Evolutionary conservation across 2,797 vertebrate species (phyloP), one percentile per base, ranked within the genome.

Genomic region (Poecilia picta): DNA sequence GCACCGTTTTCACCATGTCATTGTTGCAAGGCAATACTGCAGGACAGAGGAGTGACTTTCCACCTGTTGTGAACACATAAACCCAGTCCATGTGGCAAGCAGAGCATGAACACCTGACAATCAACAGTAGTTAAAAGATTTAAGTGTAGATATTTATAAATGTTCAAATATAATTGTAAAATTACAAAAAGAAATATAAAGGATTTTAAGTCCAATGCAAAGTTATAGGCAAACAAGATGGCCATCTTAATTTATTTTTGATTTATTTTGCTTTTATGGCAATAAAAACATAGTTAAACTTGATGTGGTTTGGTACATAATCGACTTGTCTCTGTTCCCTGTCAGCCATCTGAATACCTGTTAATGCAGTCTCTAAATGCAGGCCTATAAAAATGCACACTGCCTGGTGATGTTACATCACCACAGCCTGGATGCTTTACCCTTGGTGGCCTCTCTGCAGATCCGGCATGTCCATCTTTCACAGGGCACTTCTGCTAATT

Each of bases 271-370:
- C 8, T 28, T 45, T 45, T 18, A 33, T 28, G 68, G 41, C 8
- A 20, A 41, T 25, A 31, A 20, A 8, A 73, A 55, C 57, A 59
- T 31, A 23, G 77, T 49, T 76, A 62, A 70, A 72, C 83, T 83
- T 77, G 72, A 83, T 82, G 74, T 88, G 87, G 91, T 90, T 92
- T 88, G 86, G 83, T 49, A 78, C 81, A 79, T 91, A 90, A 95
- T 93, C 85, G 86, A 89, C 91, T 91, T 86, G 87, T 91, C 90
- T 91, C 77, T 79, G 75, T 83, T 87, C 85, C 84, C 78, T 78
- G 88, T 90, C 88, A 91, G 83, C 86, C 85, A 84, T 87, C 81
- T 76, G 85, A 87, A 91, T 92, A 92, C 92, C 91, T 94, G 90
- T 79, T 89, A 87, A 94, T 87, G 81, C 84, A 85, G 83, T 88